A percentile compares a stretch with the other conserved stretches of the same genome.
These are phyloP conservation scores for Hyles lineata DNA, from an alignment of 2,888 invertebrate genomes.

Conservation along the genomic window DNA sequence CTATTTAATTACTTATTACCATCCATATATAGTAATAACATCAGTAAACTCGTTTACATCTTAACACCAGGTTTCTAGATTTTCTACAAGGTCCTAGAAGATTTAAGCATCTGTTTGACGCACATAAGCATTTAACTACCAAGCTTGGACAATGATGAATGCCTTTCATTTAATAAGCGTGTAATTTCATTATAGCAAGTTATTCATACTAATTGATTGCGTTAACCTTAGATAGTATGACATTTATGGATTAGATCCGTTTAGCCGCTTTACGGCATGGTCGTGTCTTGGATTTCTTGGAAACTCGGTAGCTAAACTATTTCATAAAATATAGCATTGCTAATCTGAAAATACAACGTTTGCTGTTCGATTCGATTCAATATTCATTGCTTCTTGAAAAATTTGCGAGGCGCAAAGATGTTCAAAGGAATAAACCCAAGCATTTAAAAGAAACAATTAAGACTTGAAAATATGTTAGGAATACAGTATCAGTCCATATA, in stretches of 20 bases:
- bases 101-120: neutral
- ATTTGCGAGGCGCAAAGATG: too few species aligned
- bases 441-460: too few species aligned
- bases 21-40: too few species aligned
- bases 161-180: conserved; percentile 13
- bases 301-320: conserved; percentile 15
- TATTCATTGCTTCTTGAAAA: too few species aligned
- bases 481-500: too few species aligned
- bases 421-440: too few species aligned
- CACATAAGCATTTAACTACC: neutral
- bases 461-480: too few species aligned
- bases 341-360: neutral
- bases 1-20: too few species aligned
- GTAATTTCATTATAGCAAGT: conserved; percentile 10
- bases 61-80: neutral
- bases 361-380: too few species aligned
- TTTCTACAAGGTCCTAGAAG: neutral
- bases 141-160: conserved; percentile 7
- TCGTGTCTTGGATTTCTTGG: neutral
- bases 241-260: conserved; percentile 25
- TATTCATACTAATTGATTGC: conserved; percentile 17
- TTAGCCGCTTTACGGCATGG: neutral
- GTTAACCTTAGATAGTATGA: conserved; percentile 21
- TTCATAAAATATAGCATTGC: neutral
- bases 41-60: too few species aligned